Base-by-base conservation (phyloP, 64 coral and sea anemone genomes). In the Trachythela sp. region DNA sequence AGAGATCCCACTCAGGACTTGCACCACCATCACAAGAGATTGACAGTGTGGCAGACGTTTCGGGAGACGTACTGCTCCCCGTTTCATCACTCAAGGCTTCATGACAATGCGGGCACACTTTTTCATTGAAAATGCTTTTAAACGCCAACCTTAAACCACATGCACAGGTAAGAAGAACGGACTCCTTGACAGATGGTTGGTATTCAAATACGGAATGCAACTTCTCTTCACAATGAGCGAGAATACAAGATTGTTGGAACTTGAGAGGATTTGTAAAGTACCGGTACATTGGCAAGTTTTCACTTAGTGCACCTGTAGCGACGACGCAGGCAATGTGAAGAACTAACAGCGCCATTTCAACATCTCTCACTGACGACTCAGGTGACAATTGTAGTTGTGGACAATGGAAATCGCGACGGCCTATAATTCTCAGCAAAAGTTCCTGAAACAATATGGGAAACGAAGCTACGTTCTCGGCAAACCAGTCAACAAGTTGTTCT, bases 131-230 rank as follows among this genome's bases (percentile, higher is more conserved):
- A 2, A 1, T 18, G 22, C 26, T 18, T 0, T 64, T 22, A 26
- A 64, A 64, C 7, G 56, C 56, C 33, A 80, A 30, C 30, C 75
- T 80, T 37, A 80, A 17, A 80, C 75, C 75, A 80, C 75, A 80
- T 80, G 30, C 4, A 18, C 75, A 80, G 4, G 75, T 37, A 0
- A 22, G 13, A 39, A 30, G 75, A 80, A 30, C 13, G 8, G 31
- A 17, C 3, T 30, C 33, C 15, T 18, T 35, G 20, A 20, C 3
- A 27, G 15, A 64, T 64, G 56, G 56, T 37, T 34, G 30, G 15
- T 34, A 37, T 1, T 13, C 34, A 10, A 80, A 35, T 34, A 39
- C 13, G 2, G 31, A 37, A 37, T 39, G 75, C 34, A 80, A 80
- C 35, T 30, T 18, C 37, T 80, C 75, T 80, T 37, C 32, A 80